Conservation (phyloP, 2,888 invertebrate genomes). For the Ommatoiulus sabulosus region DNA sequence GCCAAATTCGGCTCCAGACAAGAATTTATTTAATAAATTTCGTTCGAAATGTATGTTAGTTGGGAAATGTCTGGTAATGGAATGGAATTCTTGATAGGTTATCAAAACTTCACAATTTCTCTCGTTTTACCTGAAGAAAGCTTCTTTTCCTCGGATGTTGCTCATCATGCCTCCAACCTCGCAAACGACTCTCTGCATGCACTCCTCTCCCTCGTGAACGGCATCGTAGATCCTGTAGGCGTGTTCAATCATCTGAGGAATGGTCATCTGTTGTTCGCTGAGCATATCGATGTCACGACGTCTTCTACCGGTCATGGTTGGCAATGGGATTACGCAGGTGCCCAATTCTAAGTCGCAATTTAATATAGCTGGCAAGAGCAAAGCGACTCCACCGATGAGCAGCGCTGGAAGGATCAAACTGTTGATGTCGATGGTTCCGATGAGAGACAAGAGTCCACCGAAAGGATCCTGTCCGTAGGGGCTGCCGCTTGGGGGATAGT, state of each 20-base stretch:
- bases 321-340: slow-evolving; percentile 60
- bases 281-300: slow-evolving; percentile 56
- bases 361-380: slow-evolving; percentile 60
- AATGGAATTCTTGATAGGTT: neutral
- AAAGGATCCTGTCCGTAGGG: slow-evolving; percentile 47
- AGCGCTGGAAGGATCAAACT: slow-evolving; percentile 59
- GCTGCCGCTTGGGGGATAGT: slow-evolving; percentile 47
- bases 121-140: slow-evolving; percentile 60
- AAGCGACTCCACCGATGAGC: slow-evolving; percentile 60
- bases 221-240: slow-evolving; percentile 60
- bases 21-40: too few relatives aligned
- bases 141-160: slow-evolving; percentile 59
- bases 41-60: too few relatives aligned
- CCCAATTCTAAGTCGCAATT: slow-evolving; percentile 60
- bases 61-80: neutral
- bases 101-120: neutral
- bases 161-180: slow-evolving; percentile 61
- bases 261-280: slow-evolving; percentile 57
- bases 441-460: slow-evolving; percentile 56
- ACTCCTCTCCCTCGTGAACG: slow-evolving; percentile 61
- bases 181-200: slow-evolving; percentile 61
- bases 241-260: slow-evolving; percentile 60
- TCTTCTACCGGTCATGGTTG: slow-evolving; percentile 49
- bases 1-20: too few relatives aligned
- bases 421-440: slow-evolving; percentile 59